A percentile compares a stretch with the other conserved stretches of the same genome.
Evolutionary conservation across 2,888 invertebrate species (phyloP).

Genomic region (Cantharis rustica): DNA sequence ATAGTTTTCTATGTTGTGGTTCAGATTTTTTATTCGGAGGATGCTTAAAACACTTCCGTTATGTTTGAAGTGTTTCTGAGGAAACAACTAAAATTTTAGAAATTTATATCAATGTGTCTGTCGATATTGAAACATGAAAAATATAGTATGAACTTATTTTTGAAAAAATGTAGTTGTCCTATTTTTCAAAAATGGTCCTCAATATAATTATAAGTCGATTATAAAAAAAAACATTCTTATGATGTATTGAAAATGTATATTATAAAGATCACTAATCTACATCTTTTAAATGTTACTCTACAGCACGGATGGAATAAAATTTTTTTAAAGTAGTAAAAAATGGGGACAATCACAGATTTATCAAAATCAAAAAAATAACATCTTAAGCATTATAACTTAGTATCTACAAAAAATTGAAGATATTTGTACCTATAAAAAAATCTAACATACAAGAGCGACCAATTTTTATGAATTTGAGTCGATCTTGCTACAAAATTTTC

Average conservation of each 20-base stretch:
- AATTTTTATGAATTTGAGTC: neutral
- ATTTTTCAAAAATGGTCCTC: no score
- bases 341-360: constrained; percentile 22
- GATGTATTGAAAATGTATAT: neutral
- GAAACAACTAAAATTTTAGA: no score
- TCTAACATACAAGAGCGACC: neutral
- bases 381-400: neutral
- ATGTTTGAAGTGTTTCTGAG: no score
- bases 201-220: neutral
- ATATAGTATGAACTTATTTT: no score
- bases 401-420: neutral
- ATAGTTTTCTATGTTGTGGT: no score
- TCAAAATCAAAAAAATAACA: constrained; percentile 12
- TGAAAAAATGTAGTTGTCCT: no score
- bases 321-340: constrained; percentile 15
- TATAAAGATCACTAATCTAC: neutral
- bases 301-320: constrained; percentile 21
- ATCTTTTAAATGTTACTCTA: neutral
- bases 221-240: neutral
- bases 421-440: neutral
- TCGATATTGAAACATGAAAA: no score
- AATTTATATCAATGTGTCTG: no score
- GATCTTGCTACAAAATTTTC: neutral
- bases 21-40: no score
- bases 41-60: no score